A percentile compares a stretch with the other conserved stretches of the same genome.
Conservation (phyloP, 2,797 vertebrate genomes). For the Sparus aurata region DNA sequence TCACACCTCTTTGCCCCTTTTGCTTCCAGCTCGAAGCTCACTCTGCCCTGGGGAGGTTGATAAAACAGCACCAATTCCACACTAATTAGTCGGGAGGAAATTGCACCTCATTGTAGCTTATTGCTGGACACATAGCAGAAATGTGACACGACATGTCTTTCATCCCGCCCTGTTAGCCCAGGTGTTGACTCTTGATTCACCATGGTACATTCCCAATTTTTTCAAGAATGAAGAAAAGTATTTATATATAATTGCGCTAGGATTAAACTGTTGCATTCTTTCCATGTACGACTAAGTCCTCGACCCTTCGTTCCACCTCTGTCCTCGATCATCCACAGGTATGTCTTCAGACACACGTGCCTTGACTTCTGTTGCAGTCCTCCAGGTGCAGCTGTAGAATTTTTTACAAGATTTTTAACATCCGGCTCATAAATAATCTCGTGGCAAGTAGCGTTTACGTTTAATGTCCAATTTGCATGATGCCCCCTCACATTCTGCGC, state of each 20-base stretch:
- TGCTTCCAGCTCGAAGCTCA: conserved; percentile 28
- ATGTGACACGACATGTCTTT: conserved; percentile 76
- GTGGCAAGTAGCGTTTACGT: conserved; percentile 26
- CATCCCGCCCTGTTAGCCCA: conserved; percentile 67
- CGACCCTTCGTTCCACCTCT: neutral
- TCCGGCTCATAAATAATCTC: conserved; percentile 54
- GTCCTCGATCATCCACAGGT: conserved; percentile 21
- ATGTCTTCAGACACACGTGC: conserved; percentile 15
- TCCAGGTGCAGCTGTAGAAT: conserved; percentile 59
- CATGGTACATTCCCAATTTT: conserved; percentile 7
- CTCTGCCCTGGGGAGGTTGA: conserved; percentile 66
- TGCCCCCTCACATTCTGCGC: neutral
- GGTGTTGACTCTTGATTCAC: conserved; percentile 66
- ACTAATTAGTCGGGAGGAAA: conserved; percentile 88
- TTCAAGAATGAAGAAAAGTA: neutral
- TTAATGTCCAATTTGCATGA: conserved; percentile 23
- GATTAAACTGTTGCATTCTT: neutral
- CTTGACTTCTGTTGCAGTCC: conserved; percentile 35
- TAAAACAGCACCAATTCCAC: conserved; percentile 82
- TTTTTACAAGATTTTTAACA: conserved; percentile 59
- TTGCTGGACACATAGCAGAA: conserved; percentile 75
- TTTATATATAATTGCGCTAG: neutral
- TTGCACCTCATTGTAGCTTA: conserved; percentile 86
- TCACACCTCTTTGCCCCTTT: conserved; percentile 29
- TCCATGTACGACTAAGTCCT: neutral